Conservation (phyloP, 1,140 invertebrate genomes). For the Akabosia matsudoensis region DNA sequence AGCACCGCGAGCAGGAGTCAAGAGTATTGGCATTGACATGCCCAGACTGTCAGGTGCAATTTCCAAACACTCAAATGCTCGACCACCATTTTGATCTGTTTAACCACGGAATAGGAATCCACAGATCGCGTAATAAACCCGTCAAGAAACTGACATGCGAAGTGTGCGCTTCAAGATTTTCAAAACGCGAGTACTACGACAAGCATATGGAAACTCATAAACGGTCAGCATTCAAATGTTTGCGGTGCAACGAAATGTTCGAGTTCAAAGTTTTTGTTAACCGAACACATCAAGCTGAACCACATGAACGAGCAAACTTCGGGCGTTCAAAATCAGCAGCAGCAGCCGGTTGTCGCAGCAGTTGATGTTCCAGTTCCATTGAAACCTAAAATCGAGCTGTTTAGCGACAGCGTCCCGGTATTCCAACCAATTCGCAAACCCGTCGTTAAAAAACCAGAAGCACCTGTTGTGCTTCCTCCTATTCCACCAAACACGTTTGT, state of each 20-base stretch:
- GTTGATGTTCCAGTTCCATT: neutral
- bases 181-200: neutral
- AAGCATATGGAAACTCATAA: neutral
- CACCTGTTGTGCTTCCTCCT: neutral
- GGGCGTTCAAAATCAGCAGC: neutral
- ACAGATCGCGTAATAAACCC: neutral
- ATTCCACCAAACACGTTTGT: too few species aligned
- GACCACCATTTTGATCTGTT: neutral
- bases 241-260: neutral
- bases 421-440: neutral
- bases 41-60: conserved; percentile 1
- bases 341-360: neutral
- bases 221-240: neutral
- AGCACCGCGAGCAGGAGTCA: neutral
- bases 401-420: neutral
- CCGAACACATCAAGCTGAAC: neutral
- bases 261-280: neutral
- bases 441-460: neutral
- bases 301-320: neutral
- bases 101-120: neutral
- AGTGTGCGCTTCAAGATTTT: neutral
- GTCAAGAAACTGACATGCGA: neutral
- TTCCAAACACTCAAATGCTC: neutral
- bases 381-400: neutral
- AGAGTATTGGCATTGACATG: neutral